Conservation (phyloP, 2,113 vertebrate genomes). For the Kryptolebias marmoratus region DNA sequence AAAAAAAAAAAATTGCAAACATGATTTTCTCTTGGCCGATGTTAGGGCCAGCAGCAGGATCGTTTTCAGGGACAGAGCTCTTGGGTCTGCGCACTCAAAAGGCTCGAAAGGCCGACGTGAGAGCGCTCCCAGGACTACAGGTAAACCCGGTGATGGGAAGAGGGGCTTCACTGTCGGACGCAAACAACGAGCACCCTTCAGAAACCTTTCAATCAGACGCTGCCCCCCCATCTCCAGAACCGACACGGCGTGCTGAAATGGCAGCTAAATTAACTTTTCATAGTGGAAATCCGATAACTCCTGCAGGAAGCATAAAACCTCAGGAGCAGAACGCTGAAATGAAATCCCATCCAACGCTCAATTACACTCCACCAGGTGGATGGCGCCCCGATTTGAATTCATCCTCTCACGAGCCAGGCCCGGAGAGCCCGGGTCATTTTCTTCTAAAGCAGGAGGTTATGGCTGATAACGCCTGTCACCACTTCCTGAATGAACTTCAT, state of each 20-base stretch:
- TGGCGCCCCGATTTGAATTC: too few species aligned
- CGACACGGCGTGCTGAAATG: neutral
- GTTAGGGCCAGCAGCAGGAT: neutral
- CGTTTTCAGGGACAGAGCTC: neutral
- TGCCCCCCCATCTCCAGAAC: neutral
- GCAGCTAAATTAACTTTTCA: neutral
- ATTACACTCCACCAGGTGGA: too few species aligned
- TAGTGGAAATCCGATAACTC: neutral
- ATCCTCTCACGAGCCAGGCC: too few species aligned
- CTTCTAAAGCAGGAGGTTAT: too few species aligned
- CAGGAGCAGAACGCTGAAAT: too few species aligned
- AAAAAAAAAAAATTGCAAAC: neutral
- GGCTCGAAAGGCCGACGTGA: neutral
- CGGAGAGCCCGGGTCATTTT: too few species aligned
- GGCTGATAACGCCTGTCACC: too few species aligned
- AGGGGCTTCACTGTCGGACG: too few species aligned
- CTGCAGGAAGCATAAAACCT: too few species aligned
- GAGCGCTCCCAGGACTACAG: neutral
- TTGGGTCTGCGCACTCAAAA: neutral
- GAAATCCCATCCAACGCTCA: too few species aligned
- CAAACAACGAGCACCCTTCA: neutral
- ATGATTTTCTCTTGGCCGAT: neutral
- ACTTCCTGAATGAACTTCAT: too few species aligned
- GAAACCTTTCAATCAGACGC: neutral
- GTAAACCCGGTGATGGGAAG: neutral